Conservation (phyloP, 2,888 invertebrate genomes). For the Opisthograptis luteolata region DNA sequence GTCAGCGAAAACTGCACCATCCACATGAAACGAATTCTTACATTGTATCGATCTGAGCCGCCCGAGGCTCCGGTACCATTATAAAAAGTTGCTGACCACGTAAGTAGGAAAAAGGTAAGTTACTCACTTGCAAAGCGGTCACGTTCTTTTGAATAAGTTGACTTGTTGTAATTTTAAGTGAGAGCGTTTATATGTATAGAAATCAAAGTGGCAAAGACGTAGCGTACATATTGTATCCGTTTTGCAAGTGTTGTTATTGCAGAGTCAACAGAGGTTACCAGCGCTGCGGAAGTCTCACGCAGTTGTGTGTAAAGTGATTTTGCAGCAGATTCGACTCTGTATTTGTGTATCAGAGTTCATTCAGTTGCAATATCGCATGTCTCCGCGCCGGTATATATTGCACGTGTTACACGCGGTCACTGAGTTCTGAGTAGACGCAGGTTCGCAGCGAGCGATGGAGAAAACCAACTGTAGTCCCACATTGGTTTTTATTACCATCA, state of each 20-base stretch:
- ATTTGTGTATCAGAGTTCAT: conserved; percentile 56
- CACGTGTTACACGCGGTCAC: conserved; percentile 54
- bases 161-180: neutral
- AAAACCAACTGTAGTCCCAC: conserved; percentile 75
- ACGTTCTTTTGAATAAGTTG: conserved; percentile 21
- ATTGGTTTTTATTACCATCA: conserved; percentile 81
- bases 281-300: conserved; percentile 43
- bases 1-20: too few species aligned
- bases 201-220: too few species aligned
- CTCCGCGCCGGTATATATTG: conserved; percentile 48
- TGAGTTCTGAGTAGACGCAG: conserved; percentile 49
- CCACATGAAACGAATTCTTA: too few species aligned
- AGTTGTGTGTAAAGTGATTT: conserved; percentile 54
- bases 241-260: conserved; percentile 50
- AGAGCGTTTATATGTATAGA: too few species aligned
- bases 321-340: conserved; percentile 71
- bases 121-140: conserved; percentile 47
- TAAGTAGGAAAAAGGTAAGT: conserved; percentile 42
- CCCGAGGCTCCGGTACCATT: too few species aligned
- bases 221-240: too few species aligned
- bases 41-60: too few species aligned
- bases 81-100: conserved; percentile 38
- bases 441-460: conserved; percentile 78
- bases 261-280: conserved; percentile 46
- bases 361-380: conserved; percentile 61